Evolutionary conservation across 1,140 invertebrate genomes (phyloP).

Genomic region (Drosophila nannoptera): DNA sequence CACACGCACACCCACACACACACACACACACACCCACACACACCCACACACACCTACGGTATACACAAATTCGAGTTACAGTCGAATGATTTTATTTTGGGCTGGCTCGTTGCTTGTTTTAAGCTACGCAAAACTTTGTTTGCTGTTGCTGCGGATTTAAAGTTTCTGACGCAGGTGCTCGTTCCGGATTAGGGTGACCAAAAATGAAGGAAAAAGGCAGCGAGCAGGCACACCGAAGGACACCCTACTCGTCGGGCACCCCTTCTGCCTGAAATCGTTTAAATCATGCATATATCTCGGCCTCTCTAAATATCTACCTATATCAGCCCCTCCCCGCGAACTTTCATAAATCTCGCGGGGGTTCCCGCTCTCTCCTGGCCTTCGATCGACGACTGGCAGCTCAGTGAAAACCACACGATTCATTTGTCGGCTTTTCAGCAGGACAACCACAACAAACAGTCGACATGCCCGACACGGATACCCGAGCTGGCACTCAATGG

Average conservation of each 20-base stretch:
- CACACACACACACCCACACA: slow-evolving; percentile 28
- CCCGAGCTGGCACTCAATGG: background rate
- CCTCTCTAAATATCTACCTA: background rate
- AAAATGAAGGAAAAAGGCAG: slow-evolving; percentile 20
- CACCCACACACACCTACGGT: slow-evolving; percentile 26
- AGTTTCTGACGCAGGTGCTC: slow-evolving; percentile 72
- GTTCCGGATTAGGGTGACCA: slow-evolving; percentile 53
- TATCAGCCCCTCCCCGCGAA: background rate
- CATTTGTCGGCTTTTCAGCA: slow-evolving; percentile 62
- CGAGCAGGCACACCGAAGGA: slow-evolving; percentile 5
- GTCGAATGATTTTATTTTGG: slow-evolving; percentile 70
- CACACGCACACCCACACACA: background rate
- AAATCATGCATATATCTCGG: background rate
- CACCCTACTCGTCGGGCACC: slow-evolving; percentile 25
- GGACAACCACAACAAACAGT: slow-evolving; percentile 61
- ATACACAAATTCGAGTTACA: slow-evolving; percentile 50
- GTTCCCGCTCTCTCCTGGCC: background rate
- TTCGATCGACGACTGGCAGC: slow-evolving; percentile 3
- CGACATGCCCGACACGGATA: slow-evolving; percentile 26
- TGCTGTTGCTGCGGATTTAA: slow-evolving; percentile 53
- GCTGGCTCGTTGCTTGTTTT: slow-evolving; percentile 45
- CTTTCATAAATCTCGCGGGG: no score
- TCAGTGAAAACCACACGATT: slow-evolving; percentile 45
- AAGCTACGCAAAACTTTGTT: slow-evolving; percentile 51
- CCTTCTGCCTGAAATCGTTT: slow-evolving; percentile 5